Percentiles rank a stretch among this genome's conserved stretches.
Evolutionary conservation across 2,797 vertebrate genomes (phyloP).

Genomic region (Macropodus opercularis): DNA sequence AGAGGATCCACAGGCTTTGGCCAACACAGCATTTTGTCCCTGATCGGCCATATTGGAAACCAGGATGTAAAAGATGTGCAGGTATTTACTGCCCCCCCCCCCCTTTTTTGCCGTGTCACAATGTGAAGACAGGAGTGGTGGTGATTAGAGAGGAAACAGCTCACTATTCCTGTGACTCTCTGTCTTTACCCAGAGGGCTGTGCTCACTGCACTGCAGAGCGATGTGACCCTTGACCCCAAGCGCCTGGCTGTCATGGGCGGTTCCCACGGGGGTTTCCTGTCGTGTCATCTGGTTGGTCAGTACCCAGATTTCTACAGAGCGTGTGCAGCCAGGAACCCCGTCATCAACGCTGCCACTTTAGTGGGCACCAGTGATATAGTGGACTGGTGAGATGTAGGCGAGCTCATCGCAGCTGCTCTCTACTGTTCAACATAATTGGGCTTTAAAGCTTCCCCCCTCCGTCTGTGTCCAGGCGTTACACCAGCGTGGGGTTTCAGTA

Average conservation of each 20-base stretch:
- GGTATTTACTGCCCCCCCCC: constrained; percentile 68
- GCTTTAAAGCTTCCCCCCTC: background rate
- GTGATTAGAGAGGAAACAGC: background rate
- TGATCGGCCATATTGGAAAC: constrained; percentile 82
- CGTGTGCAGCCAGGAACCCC: constrained; percentile 83
- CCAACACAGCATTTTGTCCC: constrained; percentile 85
- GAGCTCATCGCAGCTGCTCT: background rate
- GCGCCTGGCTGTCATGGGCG: constrained; percentile 82
- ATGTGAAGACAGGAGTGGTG: background rate
- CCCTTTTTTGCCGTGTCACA: too few species aligned
- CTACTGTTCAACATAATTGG: background rate
- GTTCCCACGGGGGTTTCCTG: constrained; percentile 88
- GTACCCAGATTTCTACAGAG: constrained; percentile 82
- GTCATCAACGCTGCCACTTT: constrained; percentile 84
- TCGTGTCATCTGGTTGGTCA: constrained; percentile 84
- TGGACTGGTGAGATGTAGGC: constrained; percentile 83
- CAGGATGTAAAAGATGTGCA: constrained; percentile 88
- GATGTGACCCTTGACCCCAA: constrained; percentile 74
- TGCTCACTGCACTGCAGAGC: constrained; percentile 71
- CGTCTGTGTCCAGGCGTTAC: constrained; percentile 78
- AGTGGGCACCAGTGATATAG: constrained; percentile 86
- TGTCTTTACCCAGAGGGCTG: constrained; percentile 72
- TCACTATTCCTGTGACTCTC: background rate
- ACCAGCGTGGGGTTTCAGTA: constrained; percentile 82
- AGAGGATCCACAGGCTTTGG: constrained; percentile 88